Percentiles rank a stretch among this genome's conserved stretches.
phyloP scores from a whole-genome alignment of 1,140 invertebrate genomes.

The Hypsibius dujardini region DNA sequence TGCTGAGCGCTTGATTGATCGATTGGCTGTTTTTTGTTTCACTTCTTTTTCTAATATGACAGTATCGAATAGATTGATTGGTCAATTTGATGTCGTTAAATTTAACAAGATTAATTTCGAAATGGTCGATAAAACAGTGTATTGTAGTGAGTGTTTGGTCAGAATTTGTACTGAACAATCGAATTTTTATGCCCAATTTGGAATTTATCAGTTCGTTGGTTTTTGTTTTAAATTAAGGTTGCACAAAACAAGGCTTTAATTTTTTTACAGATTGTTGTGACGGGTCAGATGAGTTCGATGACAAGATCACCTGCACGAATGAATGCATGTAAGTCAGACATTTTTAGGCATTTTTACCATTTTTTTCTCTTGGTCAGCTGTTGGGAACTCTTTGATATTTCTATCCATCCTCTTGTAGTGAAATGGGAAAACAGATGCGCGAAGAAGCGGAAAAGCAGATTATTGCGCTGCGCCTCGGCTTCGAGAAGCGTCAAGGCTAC shows the following conservation, averaged over 20 bases:
- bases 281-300: conserved; percentile 69
- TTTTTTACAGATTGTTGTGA: conserved; percentile 72
- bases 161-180: too few species aligned
- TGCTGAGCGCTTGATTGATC: too few species aligned
- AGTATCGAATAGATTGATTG: too few species aligned
- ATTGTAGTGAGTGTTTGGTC: too few species aligned
- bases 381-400: conserved; percentile 23
- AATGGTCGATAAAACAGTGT: too few species aligned
- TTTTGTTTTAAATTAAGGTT: neutral
- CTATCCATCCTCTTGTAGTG: too few species aligned
- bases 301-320: conserved; percentile 47
- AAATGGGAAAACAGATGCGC: conserved; percentile 57
- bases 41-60: too few species aligned
- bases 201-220: too few species aligned
- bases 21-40: too few species aligned
- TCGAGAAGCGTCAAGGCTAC: conserved; percentile 53
- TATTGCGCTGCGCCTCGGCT: conserved; percentile 56
- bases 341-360: too few species aligned
- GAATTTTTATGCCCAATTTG: too few species aligned
- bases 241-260: too few species aligned
- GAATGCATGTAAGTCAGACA: conserved; percentile 35
- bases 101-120: conserved; percentile 2
- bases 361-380: neutral
- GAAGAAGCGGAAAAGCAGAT: conserved; percentile 51
- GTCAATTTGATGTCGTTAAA: neutral